phyloP scores from a whole-genome alignment of 2,888 invertebrate genomes.

The Cepaea hortensis region DNA sequence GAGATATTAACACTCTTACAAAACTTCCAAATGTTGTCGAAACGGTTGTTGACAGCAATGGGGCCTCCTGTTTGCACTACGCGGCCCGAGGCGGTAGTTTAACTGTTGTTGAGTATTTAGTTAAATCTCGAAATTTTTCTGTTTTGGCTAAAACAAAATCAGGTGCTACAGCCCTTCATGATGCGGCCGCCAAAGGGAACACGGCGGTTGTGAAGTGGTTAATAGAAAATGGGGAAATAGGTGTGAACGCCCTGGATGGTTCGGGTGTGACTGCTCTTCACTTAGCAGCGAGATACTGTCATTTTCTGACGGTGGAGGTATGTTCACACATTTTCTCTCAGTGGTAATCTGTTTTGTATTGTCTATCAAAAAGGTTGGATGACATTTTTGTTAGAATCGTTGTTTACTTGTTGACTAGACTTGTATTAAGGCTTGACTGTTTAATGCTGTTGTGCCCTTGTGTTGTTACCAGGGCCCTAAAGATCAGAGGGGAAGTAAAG shows the following conservation, averaged over 20 bases:
- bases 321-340: neutral
- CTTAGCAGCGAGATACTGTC: slow-evolving; percentile 78
- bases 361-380: too few relatives aligned
- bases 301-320: slow-evolving; percentile 78
- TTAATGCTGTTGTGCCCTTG: too few relatives aligned
- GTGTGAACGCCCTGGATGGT: slow-evolving; percentile 72
- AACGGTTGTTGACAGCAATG: slow-evolving; percentile 65
- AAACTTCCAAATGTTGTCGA: slow-evolving; percentile 48
- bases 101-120: slow-evolving; percentile 69
- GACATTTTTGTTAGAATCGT: too few relatives aligned
- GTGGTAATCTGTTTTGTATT: too few relatives aligned
- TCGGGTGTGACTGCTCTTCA: slow-evolving; percentile 75
- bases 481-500: too few relatives aligned
- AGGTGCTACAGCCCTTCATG: slow-evolving; percentile 76
- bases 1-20: slow-evolving; percentile 55
- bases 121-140: slow-evolving; percentile 64
- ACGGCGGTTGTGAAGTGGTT: slow-evolving; percentile 73
- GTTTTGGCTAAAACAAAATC: slow-evolving; percentile 60
- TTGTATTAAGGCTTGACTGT: too few relatives aligned
- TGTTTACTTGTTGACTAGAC: too few relatives aligned
- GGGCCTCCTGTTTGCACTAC: slow-evolving; percentile 75
- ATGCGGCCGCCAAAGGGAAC: slow-evolving; percentile 76
- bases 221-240: slow-evolving; percentile 61
- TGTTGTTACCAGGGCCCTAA: too few relatives aligned
- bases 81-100: slow-evolving; percentile 74